Base-by-base conservation (phyloP, 2,113 vertebrate genomes). In the Crotalus helleri region DNA sequence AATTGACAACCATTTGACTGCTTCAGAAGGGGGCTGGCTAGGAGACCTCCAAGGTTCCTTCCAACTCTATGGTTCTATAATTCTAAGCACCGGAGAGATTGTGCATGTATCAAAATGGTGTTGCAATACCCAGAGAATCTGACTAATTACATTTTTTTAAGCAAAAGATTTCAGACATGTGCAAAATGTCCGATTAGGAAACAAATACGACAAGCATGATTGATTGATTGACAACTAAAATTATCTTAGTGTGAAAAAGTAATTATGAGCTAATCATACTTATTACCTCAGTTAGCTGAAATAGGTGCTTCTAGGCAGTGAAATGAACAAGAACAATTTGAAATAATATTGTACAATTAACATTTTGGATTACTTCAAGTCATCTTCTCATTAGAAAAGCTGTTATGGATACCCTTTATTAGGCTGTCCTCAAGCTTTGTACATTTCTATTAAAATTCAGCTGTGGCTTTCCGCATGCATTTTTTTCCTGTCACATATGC, bases 251-350 rank as follows among this genome's bases (percentile, higher is more conserved):
- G 94, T 94, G 96, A 96, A 97, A 96, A 97, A 97, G 96, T 97
- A 97, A 97, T 98, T 97, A 97, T 92, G 96, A 98, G 97, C 97
- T 98, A 96, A 97, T 97, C 97, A 98, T 98, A 97, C 97, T 95
- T 96, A 95, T 98, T 97, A 96, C 94, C 95, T 97, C 97, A 97
- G 98, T 98, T 98, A 97, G 94, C 92, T 96, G 10, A 97, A 97
- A 98, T 97, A 96, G 96, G 97, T 97, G 96, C 92, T 96, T 93
- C 87, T 89, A 96, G 97, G n/a, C 93, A 97, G 94, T 61, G 96
- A 97, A 98, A 97, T 97, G 96, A 97, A 96, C 96, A 96, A 96
- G 92, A 98, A 97, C 93, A 96, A 97, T 97, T 97, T 97, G 96
- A 97, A 95, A 94, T 94, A 96, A 94, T 97, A 96, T 94, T 95